phyloP scores from a whole-genome alignment of 1,140 invertebrate genomes.

The Meloidogyne exigua region DNA sequence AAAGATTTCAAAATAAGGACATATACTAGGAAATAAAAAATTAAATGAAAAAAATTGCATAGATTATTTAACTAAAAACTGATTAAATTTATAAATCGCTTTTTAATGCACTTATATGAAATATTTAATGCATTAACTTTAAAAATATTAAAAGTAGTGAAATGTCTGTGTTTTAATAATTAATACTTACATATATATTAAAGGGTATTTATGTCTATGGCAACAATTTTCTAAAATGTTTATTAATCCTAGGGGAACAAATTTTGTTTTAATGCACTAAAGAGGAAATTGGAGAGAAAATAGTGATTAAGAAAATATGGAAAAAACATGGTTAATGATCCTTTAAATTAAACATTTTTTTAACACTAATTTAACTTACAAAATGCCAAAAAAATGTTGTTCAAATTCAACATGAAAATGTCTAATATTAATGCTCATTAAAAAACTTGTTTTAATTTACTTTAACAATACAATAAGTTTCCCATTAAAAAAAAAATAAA shows the following conservation, averaged over 20 bases:
- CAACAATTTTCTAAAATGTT: background rate
- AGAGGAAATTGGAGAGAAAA: background rate
- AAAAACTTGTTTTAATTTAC: too few species aligned
- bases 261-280: background rate
- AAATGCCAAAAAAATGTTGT: too few species aligned
- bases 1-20: too few species aligned
- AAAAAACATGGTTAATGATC: background rate
- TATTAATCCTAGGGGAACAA: background rate
- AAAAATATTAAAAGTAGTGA: background rate
- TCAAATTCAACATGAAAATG: too few species aligned
- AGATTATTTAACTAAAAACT: too few species aligned
- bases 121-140: background rate
- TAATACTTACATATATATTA: background rate
- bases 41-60: too few species aligned
- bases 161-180: background rate
- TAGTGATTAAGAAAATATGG: background rate
- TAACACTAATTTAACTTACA: too few species aligned
- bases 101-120: background rate
- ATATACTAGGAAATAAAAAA: too few species aligned
- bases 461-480: too few species aligned
- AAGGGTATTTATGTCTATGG: background rate
- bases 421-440: too few species aligned
- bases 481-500: too few species aligned
- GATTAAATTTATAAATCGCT: too few species aligned
- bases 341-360: background rate